Percentiles rank a stretch among this genome's conserved stretches.
These are phyloP conservation scores for Adelognathus sp. DNA, from an alignment of 2,888 invertebrate genomes.

Conservation along the genomic window DNA sequence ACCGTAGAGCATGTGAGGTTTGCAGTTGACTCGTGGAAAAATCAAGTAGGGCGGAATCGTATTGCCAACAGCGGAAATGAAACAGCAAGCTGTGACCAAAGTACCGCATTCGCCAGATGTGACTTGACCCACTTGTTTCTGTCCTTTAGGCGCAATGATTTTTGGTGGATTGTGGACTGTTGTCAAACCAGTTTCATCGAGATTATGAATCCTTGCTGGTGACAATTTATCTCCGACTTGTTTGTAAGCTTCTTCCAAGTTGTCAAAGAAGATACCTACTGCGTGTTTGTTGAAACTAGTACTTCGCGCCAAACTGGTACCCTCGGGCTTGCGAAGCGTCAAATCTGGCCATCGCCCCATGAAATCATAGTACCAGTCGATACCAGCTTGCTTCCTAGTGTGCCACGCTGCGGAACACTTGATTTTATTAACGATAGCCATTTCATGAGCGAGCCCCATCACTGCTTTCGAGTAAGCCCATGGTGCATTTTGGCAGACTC, in stretches of 20 bases:
- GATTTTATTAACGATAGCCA: slow-evolving; percentile 51
- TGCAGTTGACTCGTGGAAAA: slow-evolving; percentile 73
- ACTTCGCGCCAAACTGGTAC: slow-evolving; percentile 4
- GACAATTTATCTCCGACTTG: slow-evolving; percentile 54
- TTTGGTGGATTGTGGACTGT: slow-evolving; percentile 78
- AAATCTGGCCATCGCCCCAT: slow-evolving; percentile 1
- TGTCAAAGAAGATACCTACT: slow-evolving; percentile 63
- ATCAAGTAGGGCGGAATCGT: slow-evolving; percentile 77
- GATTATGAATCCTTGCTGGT: slow-evolving; percentile 73
- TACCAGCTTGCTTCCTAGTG: slow-evolving; percentile 5
- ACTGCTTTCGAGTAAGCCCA: slow-evolving; percentile 66
- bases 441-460: slow-evolving; percentile 66
- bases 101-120: slow-evolving; percentile 77
- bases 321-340: slow-evolving; percentile 10
- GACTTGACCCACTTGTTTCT: slow-evolving; percentile 77
- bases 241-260: slow-evolving; percentile 58
- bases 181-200: slow-evolving; percentile 78
- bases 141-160: slow-evolving; percentile 74
- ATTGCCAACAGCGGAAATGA: slow-evolving; percentile 75
- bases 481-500: slow-evolving; percentile 48
- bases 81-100: slow-evolving; percentile 72
- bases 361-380: not conserved
- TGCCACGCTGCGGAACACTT: slow-evolving; percentile 38
- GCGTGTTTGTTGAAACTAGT: slow-evolving; percentile 63
- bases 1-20: slow-evolving; percentile 71